phyloP scores from a whole-genome alignment of 2,113 vertebrate genomes.

The Scomber japonicus region DNA sequence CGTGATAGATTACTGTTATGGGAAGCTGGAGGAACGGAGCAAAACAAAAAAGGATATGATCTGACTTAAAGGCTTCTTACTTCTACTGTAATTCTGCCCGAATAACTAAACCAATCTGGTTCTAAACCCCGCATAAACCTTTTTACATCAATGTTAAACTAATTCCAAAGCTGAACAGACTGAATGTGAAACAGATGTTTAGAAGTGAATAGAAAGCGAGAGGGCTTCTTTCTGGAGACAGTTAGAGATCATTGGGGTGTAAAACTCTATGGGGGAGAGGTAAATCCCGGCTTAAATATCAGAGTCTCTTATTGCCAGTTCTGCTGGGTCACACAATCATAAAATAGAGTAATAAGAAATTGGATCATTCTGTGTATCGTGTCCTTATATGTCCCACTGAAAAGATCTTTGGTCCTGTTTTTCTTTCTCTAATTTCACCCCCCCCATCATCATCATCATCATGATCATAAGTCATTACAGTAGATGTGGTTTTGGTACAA shows the following conservation, averaged over 20 bases:
- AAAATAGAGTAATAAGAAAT: conserved; percentile 53
- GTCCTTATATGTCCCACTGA: conserved; percentile 56
- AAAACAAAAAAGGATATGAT: conserved; percentile 50
- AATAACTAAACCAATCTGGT: conserved; percentile 71
- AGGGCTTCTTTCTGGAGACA: conserved; percentile 60
- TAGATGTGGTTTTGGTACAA: conserved; percentile 50
- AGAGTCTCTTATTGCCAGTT: conserved; percentile 48
- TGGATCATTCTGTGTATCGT: conserved; percentile 43
- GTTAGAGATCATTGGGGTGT: conserved; percentile 69
- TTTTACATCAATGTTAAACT: conserved; percentile 73
- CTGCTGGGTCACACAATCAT: conserved; percentile 61
- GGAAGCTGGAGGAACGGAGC: conserved; percentile 43
- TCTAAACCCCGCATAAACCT: conserved; percentile 66
- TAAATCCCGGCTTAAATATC: conserved; percentile 71
- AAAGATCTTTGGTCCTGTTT: conserved; percentile 1
- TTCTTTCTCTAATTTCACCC: conserved; percentile 9
- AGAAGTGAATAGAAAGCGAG: conserved; percentile 52
- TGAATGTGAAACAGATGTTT: conserved; percentile 77
- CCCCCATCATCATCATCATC: background rate
- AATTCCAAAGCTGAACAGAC: conserved; percentile 65
- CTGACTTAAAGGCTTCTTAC: conserved; percentile 56
- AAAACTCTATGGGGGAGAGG: conserved; percentile 66
- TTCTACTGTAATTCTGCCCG: conserved; percentile 54
- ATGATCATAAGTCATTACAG: conserved; percentile 48
- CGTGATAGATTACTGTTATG: conserved; percentile 46